These are phyloP conservation scores for Microtus montanus DNA, from an alignment of 2,113 vertebrate species.

Conservation along the genomic window DNA sequence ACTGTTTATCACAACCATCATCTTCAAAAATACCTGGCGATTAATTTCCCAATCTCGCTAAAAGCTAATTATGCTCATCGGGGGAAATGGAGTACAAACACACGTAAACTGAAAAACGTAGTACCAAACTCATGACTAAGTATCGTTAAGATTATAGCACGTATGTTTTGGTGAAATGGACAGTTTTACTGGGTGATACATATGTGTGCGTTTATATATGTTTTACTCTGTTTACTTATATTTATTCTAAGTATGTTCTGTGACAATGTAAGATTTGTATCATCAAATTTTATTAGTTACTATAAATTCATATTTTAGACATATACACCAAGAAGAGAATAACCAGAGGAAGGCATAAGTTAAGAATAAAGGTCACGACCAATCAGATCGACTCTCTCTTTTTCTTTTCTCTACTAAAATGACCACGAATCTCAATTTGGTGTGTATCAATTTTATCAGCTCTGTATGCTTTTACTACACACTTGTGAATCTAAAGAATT, in stretches of 20 bases:
- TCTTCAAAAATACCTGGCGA: slow-evolving; percentile 3
- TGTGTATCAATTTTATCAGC: neutral
- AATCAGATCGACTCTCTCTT: neutral
- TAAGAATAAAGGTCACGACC: neutral
- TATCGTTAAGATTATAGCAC: neutral
- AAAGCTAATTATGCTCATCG: slow-evolving; percentile 19
- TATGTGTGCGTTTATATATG: neutral
- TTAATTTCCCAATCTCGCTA: slow-evolving; percentile 8
- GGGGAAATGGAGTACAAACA: slow-evolving; percentile 2
- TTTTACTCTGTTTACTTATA: neutral
- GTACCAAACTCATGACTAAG: neutral
- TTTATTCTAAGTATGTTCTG: neutral
- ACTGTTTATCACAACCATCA: neutral
- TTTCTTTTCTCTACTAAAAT: neutral
- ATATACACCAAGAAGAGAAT: neutral
- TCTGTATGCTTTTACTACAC: neutral
- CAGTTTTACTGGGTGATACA: neutral
- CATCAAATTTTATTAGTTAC: slow-evolving; percentile 25
- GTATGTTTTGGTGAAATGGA: neutral
- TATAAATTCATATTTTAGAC: neutral
- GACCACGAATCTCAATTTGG: neutral
- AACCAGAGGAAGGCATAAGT: neutral
- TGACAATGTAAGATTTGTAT: neutral
- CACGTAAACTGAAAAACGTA: slow-evolving; percentile 1
- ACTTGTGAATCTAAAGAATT: neutral